phyloP scores from a whole-genome alignment of 2,888 invertebrate species.

The Laothoe populi region DNA sequence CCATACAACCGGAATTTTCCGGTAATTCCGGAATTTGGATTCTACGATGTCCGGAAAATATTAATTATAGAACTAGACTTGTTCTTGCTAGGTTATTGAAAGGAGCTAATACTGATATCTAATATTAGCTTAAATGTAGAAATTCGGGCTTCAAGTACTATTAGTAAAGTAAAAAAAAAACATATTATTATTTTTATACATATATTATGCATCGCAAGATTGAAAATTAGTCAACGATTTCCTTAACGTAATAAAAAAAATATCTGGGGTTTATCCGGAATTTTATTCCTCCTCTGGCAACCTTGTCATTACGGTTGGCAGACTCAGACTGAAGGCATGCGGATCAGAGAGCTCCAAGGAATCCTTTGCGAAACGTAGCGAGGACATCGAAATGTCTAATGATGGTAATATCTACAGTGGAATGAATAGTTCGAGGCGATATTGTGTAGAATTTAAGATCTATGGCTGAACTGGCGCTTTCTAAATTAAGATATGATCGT shows the following conservation, averaged over 20 bases:
- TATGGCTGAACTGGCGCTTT: neutral
- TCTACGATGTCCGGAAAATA: too few relatives aligned
- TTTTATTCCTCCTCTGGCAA: neutral
- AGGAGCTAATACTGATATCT: too few relatives aligned
- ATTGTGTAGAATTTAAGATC: neutral
- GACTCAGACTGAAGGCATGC: conserved; percentile 8
- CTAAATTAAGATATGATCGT: neutral
- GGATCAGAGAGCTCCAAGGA: neutral
- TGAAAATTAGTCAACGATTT: too few relatives aligned
- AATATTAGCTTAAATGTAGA: too few relatives aligned
- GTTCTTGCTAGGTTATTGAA: too few relatives aligned
- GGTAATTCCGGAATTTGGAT: neutral
- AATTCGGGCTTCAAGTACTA: too few relatives aligned
- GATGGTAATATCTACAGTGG: conserved; percentile 13
- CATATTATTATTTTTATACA: too few relatives aligned
- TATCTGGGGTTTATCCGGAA: neutral
- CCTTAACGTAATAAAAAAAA: neutral
- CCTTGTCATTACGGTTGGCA: conserved; percentile 4
- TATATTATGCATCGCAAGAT: too few relatives aligned
- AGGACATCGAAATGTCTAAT: conserved; percentile 15
- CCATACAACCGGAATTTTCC: neutral
- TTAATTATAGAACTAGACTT: neutral
- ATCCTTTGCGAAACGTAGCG: conserved; percentile 21
- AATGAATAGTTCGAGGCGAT: neutral
- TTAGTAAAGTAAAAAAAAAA: too few relatives aligned